phyloP scores from a whole-genome alignment of 2,797 vertebrate species.

The Anas georgica region DNA sequence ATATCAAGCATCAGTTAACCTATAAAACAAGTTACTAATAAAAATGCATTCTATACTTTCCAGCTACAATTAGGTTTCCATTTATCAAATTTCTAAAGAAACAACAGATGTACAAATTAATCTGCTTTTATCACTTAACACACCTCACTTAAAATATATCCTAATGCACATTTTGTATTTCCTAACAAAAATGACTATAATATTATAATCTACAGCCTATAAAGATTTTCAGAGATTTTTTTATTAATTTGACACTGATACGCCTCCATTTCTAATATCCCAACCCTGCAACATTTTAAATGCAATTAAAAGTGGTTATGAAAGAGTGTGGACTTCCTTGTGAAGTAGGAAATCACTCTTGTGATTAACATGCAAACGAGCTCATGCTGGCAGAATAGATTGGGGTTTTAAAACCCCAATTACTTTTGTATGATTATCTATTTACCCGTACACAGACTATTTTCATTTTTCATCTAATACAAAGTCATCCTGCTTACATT shows the following conservation, averaged over 20 bases:
- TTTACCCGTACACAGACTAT: constrained; percentile 99
- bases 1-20: neutral
- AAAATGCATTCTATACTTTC: constrained; percentile 19
- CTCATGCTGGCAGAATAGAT: constrained; percentile 99
- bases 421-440: constrained; percentile 99
- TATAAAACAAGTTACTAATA: constrained; percentile 15
- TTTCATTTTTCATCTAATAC: constrained; percentile 95
- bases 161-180: constrained; percentile 67
- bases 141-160: constrained; percentile 45
- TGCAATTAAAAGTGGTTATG: constrained; percentile 99
- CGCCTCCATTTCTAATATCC: constrained; percentile 98
- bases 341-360: constrained; percentile 96
- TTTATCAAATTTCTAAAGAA: constrained; percentile 45
- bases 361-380: constrained; percentile 99
- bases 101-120: constrained; percentile 45
- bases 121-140: constrained; percentile 35
- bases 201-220: constrained; percentile 78
- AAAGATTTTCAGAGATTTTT: constrained; percentile 82
- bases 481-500: constrained; percentile 84
- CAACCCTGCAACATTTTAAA: constrained; percentile 99
- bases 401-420: constrained; percentile 99
- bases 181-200: constrained; percentile 76
- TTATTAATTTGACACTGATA: constrained; percentile 99
- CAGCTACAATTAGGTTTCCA: constrained; percentile 26
- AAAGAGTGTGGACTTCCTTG: constrained; percentile 93